Evolutionary conservation across 2,797 vertebrate species (phyloP).

Genomic region (Enteromius mattozi): DNA sequence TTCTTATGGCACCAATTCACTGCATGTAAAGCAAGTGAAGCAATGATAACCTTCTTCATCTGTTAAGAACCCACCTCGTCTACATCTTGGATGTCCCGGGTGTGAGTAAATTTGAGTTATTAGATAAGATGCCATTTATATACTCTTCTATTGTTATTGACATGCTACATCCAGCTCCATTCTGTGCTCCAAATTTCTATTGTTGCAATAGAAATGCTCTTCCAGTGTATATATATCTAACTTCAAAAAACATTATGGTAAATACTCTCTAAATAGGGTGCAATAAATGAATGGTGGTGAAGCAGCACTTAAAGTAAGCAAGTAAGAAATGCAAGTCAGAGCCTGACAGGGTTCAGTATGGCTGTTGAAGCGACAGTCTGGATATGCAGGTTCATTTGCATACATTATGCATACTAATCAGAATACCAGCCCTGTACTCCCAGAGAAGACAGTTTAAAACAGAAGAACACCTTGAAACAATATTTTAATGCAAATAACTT

Average conservation of each 20-base stretch:
- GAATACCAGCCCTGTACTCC: neutral
- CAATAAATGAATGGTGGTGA: neutral
- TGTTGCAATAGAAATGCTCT: neutral
- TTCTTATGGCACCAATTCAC: neutral
- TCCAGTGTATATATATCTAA: neutral
- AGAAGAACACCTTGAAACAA: neutral
- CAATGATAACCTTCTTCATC: neutral
- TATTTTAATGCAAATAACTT: neutral
- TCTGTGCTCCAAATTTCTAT: neutral
- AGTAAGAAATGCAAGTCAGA: neutral
- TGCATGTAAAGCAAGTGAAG: neutral
- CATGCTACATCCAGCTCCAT: neutral
- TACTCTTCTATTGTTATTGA: neutral
- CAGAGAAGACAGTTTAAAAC: neutral
- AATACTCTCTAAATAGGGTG: neutral
- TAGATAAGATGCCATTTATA: neutral
- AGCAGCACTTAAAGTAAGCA: neutral
- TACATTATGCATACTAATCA: constrained; percentile 17
- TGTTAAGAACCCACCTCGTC: neutral
- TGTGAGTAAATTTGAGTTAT: neutral
- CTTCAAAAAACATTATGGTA: neutral
- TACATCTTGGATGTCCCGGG: neutral
- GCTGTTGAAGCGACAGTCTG: neutral
- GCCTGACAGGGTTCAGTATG: neutral
- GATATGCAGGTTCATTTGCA: constrained; percentile 7